Base-by-base conservation (phyloP, 1,140 invertebrate species). In the Gonioctena quinquepunctata region DNA sequence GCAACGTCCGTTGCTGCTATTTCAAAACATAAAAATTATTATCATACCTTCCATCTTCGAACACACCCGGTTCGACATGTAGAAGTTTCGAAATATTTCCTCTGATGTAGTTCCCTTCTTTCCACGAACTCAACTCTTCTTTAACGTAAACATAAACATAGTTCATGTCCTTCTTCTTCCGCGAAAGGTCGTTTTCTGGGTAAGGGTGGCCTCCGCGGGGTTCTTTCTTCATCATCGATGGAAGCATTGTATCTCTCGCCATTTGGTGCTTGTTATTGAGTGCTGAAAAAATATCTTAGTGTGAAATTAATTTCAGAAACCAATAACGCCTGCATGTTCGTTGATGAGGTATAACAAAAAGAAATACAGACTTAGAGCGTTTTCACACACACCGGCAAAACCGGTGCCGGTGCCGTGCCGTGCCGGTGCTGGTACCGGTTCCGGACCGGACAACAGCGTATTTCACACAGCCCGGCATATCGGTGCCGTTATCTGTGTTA, bases 61-160 rank as follows among this genome's bases (percentile, higher is more conserved):
- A 86, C 2, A 82, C 81, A 5, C 85, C 83, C 25, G 84, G 82
- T 60, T 89, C 86, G 69, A 93, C 79, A 60, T 87, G 85, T 66
- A 93, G 82, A 66, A 91, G 80, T 75, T 88, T 85, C 48, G 85
- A 86, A 48, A 93, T 85, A 78, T 86, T 85, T 68, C 81, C 76
- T 23, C 90, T 87, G 27, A 90, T 85, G 27, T 85, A 79, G 26
- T 84, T 80, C n/a, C 89, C 89, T 77, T 88, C 84, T 50, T 85
- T 84, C 88, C 89, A 90, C 2, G 76, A 83, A 56, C 74, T 70
- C 23, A 88, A 81, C 27, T 82, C 84, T 72, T 89, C 85, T 73
- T 90, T 88, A 71, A 92, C 89, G 61, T 86, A 81, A 13, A 94
- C 87, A 74, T 91, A 93, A 1, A 91, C 87, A 68, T 89, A 90